Evolutionary conservation across 1,140 invertebrate species (phyloP).

Genomic region (Philotrypesis tridentata): DNA sequence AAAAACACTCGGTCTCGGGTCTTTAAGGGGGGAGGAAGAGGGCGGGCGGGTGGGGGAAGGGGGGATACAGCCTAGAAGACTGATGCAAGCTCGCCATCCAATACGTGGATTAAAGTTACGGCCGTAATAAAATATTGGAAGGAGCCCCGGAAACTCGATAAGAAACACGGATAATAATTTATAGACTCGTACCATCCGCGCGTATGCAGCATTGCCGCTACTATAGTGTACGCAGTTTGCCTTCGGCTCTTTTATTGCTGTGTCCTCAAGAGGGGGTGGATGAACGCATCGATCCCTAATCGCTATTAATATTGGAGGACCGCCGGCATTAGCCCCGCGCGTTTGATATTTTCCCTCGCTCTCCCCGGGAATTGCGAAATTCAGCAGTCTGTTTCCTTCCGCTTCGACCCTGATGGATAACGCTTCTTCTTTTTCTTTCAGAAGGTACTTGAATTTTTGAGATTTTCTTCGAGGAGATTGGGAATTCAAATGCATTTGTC

Average conservation of each 20-base stretch:
- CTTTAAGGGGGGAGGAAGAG: neutral
- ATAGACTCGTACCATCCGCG: neutral
- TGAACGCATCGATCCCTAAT: neutral
- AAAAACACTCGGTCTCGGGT: neutral
- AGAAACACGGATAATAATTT: conserved; percentile 21
- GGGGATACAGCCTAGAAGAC: neutral
- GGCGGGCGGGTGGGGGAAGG: too few species aligned
- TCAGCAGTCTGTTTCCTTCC: too few species aligned
- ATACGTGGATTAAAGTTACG: conserved; percentile 20
- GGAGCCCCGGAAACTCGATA: neutral
- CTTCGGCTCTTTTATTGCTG: neutral
- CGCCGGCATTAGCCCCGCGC: too few species aligned
- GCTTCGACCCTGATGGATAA: too few species aligned
- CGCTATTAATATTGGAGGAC: neutral
- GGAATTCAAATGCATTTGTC: too few species aligned
- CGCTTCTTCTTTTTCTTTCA: too few species aligned
- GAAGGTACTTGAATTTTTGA: too few species aligned
- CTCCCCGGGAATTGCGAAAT: too few species aligned
- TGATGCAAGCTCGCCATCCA: neutral
- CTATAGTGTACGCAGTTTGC: too few species aligned
- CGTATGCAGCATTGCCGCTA: neutral
- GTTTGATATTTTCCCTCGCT: too few species aligned
- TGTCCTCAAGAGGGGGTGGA: neutral
- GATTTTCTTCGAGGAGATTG: too few species aligned
- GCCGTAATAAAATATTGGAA: conserved; percentile 30